These are phyloP conservation scores for Notospermus geniculatus DNA, from an alignment of 1,140 invertebrate genomes.

Conservation along the genomic window DNA sequence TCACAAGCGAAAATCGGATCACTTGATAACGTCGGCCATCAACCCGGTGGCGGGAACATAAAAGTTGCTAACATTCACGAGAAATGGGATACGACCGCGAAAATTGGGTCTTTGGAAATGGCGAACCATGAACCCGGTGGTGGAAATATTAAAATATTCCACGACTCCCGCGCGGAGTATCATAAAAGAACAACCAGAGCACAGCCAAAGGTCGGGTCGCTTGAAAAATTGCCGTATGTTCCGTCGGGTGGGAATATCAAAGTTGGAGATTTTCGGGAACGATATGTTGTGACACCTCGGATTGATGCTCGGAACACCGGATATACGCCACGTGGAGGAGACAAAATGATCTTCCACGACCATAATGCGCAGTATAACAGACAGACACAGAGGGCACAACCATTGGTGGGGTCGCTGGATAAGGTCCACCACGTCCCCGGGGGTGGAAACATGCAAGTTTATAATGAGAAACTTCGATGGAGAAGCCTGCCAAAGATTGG, in stretches of 20 bases:
- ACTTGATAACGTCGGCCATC: constrained; percentile 12
- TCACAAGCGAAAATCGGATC: constrained; percentile 10
- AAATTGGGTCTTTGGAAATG: constrained; percentile 82
- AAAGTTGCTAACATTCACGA: neutral
- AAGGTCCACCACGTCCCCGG: constrained; percentile 35
- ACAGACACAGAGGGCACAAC: constrained; percentile 20
- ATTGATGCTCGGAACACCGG: too few species aligned
- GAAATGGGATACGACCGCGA: constrained; percentile 13
- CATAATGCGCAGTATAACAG: too few species aligned
- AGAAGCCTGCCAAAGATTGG: constrained; percentile 69
- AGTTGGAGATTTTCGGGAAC: too few species aligned
- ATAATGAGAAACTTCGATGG: constrained; percentile 81
- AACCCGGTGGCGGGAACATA: constrained; percentile 54
- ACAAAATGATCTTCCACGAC: too few species aligned
- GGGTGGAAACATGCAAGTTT: constrained; percentile 35
- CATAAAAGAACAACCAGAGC: constrained; percentile 30
- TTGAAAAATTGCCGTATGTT: constrained; percentile 33
- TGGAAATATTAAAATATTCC: constrained; percentile 61
- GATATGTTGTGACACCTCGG: too few species aligned
- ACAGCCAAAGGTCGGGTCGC: constrained; percentile 36
- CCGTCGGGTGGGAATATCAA: constrained; percentile 21
- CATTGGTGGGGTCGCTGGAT: constrained; percentile 38
- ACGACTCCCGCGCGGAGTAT: constrained; percentile 48
- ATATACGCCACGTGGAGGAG: too few species aligned
- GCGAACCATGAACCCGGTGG: constrained; percentile 87